Base-by-base conservation (phyloP, 2,797 vertebrate genomes). In the Vireo griseus region DNA sequence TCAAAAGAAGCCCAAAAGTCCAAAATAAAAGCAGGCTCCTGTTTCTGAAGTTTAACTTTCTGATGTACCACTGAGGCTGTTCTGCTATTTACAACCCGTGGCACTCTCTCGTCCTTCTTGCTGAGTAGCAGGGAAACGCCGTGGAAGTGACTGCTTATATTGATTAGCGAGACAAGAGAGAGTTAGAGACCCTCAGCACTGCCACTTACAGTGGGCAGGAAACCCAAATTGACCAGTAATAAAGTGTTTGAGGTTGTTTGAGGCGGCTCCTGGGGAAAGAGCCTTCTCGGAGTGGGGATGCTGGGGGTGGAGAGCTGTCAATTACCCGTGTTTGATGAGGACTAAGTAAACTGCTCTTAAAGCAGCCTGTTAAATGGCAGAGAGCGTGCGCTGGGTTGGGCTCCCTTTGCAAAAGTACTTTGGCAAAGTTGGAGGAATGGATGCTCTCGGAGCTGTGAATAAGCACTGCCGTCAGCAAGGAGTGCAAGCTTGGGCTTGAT, bases 201-300 rank as follows among this genome's bases (percentile, higher is more conserved):
- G 97, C 97, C 96, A 98, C 98, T 98, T 98, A 97, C 80, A 97
- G 98, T 97, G 97, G 97, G 97, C 97, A 98, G 98, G 95, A 98
- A 97, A 97, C 97, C 97, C 97, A 98, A 97, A 98, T 96, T 98
- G 98, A 98, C 94, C 97, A 97, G 97, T 98, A 98, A 98, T 98
- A 97, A 98, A 97, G 97, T 97, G 96, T 97, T 95, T 94, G 97
- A 98, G 98, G 97, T 95, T 97, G 97, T 97, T 90, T 55, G 84
- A 97, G 96, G 95, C 52, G 58, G 96, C 97, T 98, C 98, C 96
- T 97, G 97, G 97, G 97, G 97, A 97, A 97, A 97, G 83, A 13
- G 96, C 97, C 93, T 47, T 80, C 89, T 92, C 45, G 0, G 88
- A 94, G 91, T 90, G 94, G 95, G 97, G 96, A 94, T 97, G 95